Base-by-base conservation (phyloP, 2,113 vertebrate genomes). In the Zapornia atra region DNA sequence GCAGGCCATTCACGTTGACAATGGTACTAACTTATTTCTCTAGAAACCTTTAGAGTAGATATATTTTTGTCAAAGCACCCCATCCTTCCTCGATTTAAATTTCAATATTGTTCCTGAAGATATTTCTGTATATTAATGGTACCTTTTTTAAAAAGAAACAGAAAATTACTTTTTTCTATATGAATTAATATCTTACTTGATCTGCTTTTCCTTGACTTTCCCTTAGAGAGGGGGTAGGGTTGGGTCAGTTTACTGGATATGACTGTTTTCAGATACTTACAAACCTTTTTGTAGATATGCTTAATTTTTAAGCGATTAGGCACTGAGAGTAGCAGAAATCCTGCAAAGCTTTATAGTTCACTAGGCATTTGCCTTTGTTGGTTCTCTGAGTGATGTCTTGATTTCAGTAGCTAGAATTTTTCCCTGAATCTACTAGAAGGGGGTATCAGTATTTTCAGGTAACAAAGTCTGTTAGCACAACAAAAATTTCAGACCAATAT, bases 371-470 rank as follows among this genome's bases (percentile, higher is more conserved):
- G 89, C 97, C 97, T 97, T 92, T 92, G 92, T 97, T 93, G 84
- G 96, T 97, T 97, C 94, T 97, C 95, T 90, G 95, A 97, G 97
- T 98, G 96, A 98, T 82, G 97, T 98, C 96, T 97, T 97, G 95
- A 97, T 98, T 98, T 97, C 95, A 92, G 93, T 98, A 97, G 94
- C 77, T 96, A 98, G 97, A 98, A 94, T 96, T 98, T 98, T 98
- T 97, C 98, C 98, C 98, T 98, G 97, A 98, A 97, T 98, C 98
- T 98, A 94, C 94, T 98, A 97, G 97, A 96, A 98, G 94, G 98
- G 98, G 97, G 97, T 98, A 97, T 98, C 98, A 98, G 98, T 98
- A 96, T 98, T 98, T 99, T 99, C 99, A 99, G 98, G 99, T 99
- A 98, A 98, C 96, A 98, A 96, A 97, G 94, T 98, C 97, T 98